Evolutionary conservation across 1,140 invertebrate species (phyloP), one percentile per base, ranked within the genome.

Genomic region (Chionoecetes opilio): DNA sequence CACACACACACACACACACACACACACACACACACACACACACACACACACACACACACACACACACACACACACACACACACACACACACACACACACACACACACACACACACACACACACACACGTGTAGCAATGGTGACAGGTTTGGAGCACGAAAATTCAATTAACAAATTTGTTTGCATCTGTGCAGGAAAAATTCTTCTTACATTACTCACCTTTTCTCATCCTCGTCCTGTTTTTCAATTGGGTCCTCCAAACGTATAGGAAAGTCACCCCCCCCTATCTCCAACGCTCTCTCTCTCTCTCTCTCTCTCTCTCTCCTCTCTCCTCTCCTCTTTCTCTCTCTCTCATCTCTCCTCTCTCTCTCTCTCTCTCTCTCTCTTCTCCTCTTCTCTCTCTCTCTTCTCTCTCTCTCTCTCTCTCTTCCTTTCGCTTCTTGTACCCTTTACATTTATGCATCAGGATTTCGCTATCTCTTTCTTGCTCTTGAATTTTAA

Each of bases 61-160:
- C 63, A 75, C 63, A 75, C 63, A 75, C 63, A 75, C 21, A 75
- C 63, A 75, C 63, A 75, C 63, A 75, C 63, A 75, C 53, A 75
- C 53, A 75, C 53, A 75, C 53, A 75, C 21, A 75, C 53, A 75
- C 53, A 75, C 53, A 26, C 53, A 75, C 53, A 75, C 53, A 75
- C 53, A 75, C 53, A 26, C 53, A 75, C 53, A 75, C 21, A 75
- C 53, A 26, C 21, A 75, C 53, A 75, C 9, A 75, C 53, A 26
- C 53, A 75, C 53, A 9, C 26, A 21, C 26, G 3, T 21, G 21
- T 26, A 75, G 6, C 6, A 11, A 6, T n/a, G 63, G 26, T 26
- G 21, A 75, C 63, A 75, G 63, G 63, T 75, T 6, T 0, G 63
- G 6, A 2, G 21, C 21, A 75, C 11, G 8, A 75, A 75, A 75